A percentile compares a stretch with the other conserved stretches of the same genome.
phyloP scores from a whole-genome alignment of 2,797 vertebrate genomes.

The Hoplostethus mediterraneus region DNA sequence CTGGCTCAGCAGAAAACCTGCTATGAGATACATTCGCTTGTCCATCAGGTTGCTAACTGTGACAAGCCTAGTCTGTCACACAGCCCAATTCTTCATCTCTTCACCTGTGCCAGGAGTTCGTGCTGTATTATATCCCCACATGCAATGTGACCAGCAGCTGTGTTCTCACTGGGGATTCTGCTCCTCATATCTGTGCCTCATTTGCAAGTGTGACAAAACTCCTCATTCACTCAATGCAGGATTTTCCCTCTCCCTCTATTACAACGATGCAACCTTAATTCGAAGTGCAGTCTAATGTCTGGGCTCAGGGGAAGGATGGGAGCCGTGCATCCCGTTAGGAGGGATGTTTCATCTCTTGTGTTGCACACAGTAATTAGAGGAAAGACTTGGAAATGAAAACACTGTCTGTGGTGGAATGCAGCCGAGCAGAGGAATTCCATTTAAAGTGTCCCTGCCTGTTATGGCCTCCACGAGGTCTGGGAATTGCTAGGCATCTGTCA shows the following conservation, averaged over 20 bases:
- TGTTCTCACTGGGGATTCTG: constrained; percentile 42
- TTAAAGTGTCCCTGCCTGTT: constrained; percentile 40
- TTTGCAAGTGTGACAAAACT: constrained; percentile 71
- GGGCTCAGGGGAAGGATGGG: constrained; percentile 55
- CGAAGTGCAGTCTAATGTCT: constrained; percentile 64
- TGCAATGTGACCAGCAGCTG: constrained; percentile 36
- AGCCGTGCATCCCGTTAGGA: constrained; percentile 55
- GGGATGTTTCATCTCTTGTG: constrained; percentile 47
- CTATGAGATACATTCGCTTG: constrained; percentile 38
- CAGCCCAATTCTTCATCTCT: constrained; percentile 37
- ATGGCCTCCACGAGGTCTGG: constrained; percentile 16
- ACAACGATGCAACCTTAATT: constrained; percentile 66
- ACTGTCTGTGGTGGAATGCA: constrained; percentile 44
- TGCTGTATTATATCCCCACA: constrained; percentile 55
- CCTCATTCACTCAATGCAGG: constrained; percentile 43
- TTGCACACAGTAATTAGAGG: constrained; percentile 62
- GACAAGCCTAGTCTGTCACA: constrained; percentile 30
- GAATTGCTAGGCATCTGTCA: constrained; percentile 2
- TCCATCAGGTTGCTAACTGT: constrained; percentile 46
- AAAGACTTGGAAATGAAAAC: constrained; percentile 66
- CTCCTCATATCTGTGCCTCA: constrained; percentile 51
- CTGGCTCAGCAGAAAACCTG: constrained; percentile 59
- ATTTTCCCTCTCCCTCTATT: constrained; percentile 40
- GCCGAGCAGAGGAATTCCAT: constrained; percentile 59
- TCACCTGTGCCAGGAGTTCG: constrained; percentile 60